Percentiles rank a stretch among this genome's conserved stretches.
Evolutionary conservation across 2,888 invertebrate species (phyloP).

Genomic region (Polydrusus pterygomalis): DNA sequence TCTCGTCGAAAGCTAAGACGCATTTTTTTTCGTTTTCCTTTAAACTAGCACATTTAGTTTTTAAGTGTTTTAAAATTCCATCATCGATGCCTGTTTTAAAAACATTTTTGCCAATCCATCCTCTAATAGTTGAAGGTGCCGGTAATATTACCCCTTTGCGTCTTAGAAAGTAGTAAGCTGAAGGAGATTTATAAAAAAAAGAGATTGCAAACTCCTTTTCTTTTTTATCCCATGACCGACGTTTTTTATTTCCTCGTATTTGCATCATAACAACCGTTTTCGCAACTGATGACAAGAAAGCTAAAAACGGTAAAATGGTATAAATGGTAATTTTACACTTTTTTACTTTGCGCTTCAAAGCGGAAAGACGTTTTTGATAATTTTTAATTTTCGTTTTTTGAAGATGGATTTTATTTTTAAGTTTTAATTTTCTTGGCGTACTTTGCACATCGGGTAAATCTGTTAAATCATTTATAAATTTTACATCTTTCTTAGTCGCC

Average conservation of each 20-base stretch:
- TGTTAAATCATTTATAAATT: neutral
- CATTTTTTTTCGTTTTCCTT: neutral
- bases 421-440: neutral
- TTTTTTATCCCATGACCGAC: neutral
- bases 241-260: constrained; percentile 6
- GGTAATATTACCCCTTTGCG: constrained; percentile 20
- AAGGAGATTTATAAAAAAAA: constrained; percentile 27
- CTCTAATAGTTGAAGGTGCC: neutral
- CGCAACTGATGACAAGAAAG: neutral
- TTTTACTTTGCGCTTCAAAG: neutral
- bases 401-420: neutral
- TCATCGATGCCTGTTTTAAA: neutral
- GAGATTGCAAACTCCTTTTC: constrained; percentile 28
- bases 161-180: constrained; percentile 18
- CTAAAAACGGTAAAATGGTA: neutral
- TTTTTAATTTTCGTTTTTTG: neutral
- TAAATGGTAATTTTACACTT: neutral
- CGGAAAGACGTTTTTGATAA: neutral
- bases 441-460: neutral
- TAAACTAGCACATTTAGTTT: neutral
- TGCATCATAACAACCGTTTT: constrained; percentile 29
- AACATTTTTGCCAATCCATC: neutral
- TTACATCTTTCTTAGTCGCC: neutral
- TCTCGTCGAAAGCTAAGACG: neutral
- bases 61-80: neutral